Evolutionary conservation across 2,888 invertebrate species (phyloP), one percentile per base, ranked within the genome.

Genomic region (Lordiphosa fenestrarum): DNA sequence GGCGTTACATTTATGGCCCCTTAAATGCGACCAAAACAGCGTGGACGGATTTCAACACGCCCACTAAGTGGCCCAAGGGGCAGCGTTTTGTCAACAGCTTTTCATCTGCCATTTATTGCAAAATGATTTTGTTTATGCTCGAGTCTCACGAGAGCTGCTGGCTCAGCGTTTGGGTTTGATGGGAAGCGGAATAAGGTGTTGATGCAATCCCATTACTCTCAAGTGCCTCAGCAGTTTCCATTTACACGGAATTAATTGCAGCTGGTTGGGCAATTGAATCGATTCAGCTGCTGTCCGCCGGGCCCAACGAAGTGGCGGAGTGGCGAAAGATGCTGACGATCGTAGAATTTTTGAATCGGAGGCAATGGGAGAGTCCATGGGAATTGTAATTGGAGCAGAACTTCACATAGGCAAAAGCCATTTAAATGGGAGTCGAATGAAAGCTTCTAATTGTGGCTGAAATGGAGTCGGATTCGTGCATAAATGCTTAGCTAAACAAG

Each of bases 1-100:
- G 73, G 75, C 73, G 66, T 73, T 82, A 78, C 82, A 82, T 78
- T 78, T 82, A 78, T 77, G 78, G 73, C 37, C 66, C 30, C 68
- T 60, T 73, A 80, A 76, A 72, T 71, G 61, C 70, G 67, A 51
- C 59, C 53, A 41, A 41, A 52, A 25, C 6, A n/a, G 2, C 7
- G 9, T 9, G 23, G 10, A 1, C 3, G 6, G 25, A 23, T 30
- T 48, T 37, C 39, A 38, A 41, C 47, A 33, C 25, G 35, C 50
- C 60, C 35, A 33, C 65, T 48, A 60, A 51, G 42, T 33, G 33
- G 9, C 12, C 37, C 36, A 25, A 47, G 21, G 38, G 40, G 54
- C 38, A 33, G 15, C 30, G 19, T 50, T 12, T 33, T 44, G 39
- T 23, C 52, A 47, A 37, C 37, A 48, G 10, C 13, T 21, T 33